Base-by-base conservation (phyloP, 2,888 invertebrate genomes). In the Scaptomyza flava region DNA sequence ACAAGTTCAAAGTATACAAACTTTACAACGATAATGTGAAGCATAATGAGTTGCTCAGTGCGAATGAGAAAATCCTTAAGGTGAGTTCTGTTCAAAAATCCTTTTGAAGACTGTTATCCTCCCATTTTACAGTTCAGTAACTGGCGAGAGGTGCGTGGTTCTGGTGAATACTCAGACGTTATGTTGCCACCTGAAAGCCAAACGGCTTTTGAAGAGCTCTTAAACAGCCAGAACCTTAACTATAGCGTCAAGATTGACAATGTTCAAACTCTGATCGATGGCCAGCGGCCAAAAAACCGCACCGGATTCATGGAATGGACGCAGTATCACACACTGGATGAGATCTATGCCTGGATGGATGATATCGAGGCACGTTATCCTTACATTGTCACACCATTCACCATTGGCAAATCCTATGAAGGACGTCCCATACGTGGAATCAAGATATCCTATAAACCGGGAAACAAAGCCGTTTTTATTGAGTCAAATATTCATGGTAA, bases 401-500 rank as follows among this genome's bases (percentile, higher is more conserved):
- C 88, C 3, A 93, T 93, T 23, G 95, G 95, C 2, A 92, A 88
- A 77, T 27, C 27, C 27, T 27, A 27, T 27, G 27, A 27, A 6
- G 27, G 27, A 27, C 27, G 27, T 27, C 27, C 27, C 4, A 27
- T 27, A 27, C 27, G 27, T 27, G 27, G 27, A 0, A 27, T 27
- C 27, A 27, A 27, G 6, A 27, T 27, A 27, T 27, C 27, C 27
- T 6, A 27, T 27, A 27, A 27, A 6, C 27, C 27, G 0, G 90
- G 93, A 80, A 91, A 94, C 90, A 91, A 93, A 74, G 27, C 93
- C 92, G 2, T 94, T 8, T 94, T 95, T 90, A 93, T 94, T 5
- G 95, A 95, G 91, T 93, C 94, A 45, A 94, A 94, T 41, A 94
- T 94, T 38, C 94, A 94, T 79, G 92, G 94, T 0, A 92, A 95